Base-by-base conservation (phyloP, 2,797 vertebrate species). In the Falco naumanni region DNA sequence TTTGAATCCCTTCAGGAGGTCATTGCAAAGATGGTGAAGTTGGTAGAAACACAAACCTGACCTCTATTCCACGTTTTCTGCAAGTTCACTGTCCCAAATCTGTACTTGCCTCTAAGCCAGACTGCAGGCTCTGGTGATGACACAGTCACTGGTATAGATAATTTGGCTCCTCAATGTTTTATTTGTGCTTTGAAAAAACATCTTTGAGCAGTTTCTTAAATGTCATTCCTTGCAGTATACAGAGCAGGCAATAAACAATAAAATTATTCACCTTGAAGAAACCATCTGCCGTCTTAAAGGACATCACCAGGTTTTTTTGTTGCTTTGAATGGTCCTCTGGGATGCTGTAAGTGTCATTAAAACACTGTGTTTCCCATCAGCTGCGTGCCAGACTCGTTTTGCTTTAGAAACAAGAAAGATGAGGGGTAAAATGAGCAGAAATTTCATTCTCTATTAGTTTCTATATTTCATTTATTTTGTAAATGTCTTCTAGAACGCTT, bases 181-280 rank as follows among this genome's bases (percentile, higher is more conserved):
- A 90, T 95, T 91, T 94, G 50, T 80, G 77, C 93, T 91, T 91
- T 61, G 68, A 75, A 89, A 94, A 94, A 47, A 13, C 1, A 39
- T 78, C 83, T 95, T 87, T 9, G 56, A 95, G 87, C 79, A 63
- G 43, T 66, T 97, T 68, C 69, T 86, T 92, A 97, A 95, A 85
- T 92, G 91, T 92, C 87, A 87, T 76, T 93, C 76, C 69, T 85
- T 33, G 64, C 41, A 84, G 47, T 87, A 77, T 39, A 72, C 29
- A 29, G 72, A 88, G 50, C 72, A 80, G 80, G 69, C 91, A 84
- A 85, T 93, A 96, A 96, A 96, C 95, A 96, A 95, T 97, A 97
- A 97, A 97, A 97, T 96, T 96, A 97, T 95, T 97, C 94, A 97
- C 97, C 97, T 97, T 97, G 97, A 96, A 97, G 96, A 96, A 95